Evolutionary conservation across 1,140 invertebrate species (phyloP).

Genomic region (Drosophila nigrodunni): DNA sequence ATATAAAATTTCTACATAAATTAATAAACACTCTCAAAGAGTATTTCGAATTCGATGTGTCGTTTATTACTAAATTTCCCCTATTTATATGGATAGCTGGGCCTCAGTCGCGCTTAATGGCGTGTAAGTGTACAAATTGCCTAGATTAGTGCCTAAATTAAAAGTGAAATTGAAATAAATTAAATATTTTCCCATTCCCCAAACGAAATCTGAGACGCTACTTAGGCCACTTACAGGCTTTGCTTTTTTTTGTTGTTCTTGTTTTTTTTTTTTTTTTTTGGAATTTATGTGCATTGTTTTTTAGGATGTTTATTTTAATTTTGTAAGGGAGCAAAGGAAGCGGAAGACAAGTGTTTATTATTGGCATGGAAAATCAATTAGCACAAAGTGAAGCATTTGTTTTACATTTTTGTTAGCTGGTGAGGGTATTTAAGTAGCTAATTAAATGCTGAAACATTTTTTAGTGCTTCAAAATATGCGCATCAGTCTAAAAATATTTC

Average conservation of each 20-base stretch:
- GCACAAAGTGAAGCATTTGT: slow-evolving; percentile 42
- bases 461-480: slow-evolving; percentile 26
- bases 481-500: slow-evolving; percentile 21
- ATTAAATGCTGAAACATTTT: slow-evolving; percentile 48
- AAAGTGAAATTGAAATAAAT: slow-evolving; percentile 83
- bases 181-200: slow-evolving; percentile 70
- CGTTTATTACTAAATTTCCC: neutral
- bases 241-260: slow-evolving; percentile 3
- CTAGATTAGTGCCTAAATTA: slow-evolving; percentile 83
- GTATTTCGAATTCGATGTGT: slow-evolving; percentile 11
- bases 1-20: too few species aligned
- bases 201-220: slow-evolving; percentile 18
- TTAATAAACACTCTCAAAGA: too few species aligned
- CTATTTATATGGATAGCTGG: slow-evolving; percentile 25
- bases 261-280: slow-evolving; percentile 12
- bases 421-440: slow-evolving; percentile 42
- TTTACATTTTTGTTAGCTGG: neutral
- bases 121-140: slow-evolving; percentile 81
- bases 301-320: neutral
- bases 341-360: slow-evolving; percentile 63
- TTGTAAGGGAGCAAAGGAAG: neutral
- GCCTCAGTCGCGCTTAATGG: slow-evolving; percentile 67
- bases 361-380: slow-evolving; percentile 73
- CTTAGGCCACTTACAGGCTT: slow-evolving; percentile 14
- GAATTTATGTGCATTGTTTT: slow-evolving; percentile 25